Percentiles rank a stretch among this genome's conserved stretches.
phyloP scores from a whole-genome alignment of 1,140 invertebrate species.

The Pararge aegeria region DNA sequence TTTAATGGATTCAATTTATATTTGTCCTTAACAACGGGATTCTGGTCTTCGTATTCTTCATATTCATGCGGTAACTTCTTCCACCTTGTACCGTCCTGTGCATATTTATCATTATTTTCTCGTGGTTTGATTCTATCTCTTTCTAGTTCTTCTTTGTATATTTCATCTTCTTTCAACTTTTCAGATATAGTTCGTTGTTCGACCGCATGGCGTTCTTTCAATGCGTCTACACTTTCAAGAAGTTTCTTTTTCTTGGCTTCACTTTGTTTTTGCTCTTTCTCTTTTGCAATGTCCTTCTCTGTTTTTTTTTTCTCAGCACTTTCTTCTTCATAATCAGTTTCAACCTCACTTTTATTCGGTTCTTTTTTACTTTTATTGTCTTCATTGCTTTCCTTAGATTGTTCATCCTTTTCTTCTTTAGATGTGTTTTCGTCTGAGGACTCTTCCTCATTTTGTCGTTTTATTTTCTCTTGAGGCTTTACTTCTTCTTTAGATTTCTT shows the following conservation, averaged over 20 bases:
- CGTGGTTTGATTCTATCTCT: conserved; percentile 38
- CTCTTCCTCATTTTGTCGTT: conserved; percentile 26
- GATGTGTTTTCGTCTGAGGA: conserved; percentile 18
- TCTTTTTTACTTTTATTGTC: conserved; percentile 28
- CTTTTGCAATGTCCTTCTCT: conserved; percentile 16
- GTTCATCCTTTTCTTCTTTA: conserved; percentile 21
- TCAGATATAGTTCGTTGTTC: conserved; percentile 63
- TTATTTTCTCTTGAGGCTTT: conserved; percentile 6
- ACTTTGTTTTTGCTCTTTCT: conserved; percentile 48
- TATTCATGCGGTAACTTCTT: conserved; percentile 44
- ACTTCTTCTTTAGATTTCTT: conserved; percentile 11
- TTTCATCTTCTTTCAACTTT: conserved; percentile 64
- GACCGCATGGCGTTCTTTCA: conserved; percentile 61
- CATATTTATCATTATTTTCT: conserved; percentile 47
- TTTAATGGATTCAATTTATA: conserved; percentile 43
- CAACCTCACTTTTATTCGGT: conserved; percentile 16
- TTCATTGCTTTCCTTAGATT: conserved; percentile 13
- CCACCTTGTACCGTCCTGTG: conserved; percentile 30
- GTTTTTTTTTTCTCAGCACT: conserved; percentile 24
- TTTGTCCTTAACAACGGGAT: conserved; percentile 43
- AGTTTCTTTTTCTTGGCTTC: conserved; percentile 65
- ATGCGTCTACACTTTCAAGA: conserved; percentile 58
- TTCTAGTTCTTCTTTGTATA: conserved; percentile 55
- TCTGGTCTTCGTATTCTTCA: conserved; percentile 57
- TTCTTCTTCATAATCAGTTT: conserved; percentile 28